These are phyloP conservation scores for Pituophis catenifer DNA, from an alignment of 2,113 vertebrate genomes.

Conservation along the genomic window DNA sequence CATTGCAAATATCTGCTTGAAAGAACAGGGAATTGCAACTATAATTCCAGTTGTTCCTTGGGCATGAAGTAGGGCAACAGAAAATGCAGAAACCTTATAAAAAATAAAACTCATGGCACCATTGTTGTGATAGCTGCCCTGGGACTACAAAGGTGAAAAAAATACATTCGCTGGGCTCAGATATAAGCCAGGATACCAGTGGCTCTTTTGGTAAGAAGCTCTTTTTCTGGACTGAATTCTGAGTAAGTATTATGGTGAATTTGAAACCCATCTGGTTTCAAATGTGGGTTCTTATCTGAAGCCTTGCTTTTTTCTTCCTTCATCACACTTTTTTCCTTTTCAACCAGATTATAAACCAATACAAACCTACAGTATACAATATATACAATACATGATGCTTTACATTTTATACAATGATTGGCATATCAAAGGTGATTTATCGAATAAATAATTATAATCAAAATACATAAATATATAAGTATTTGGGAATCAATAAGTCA, in stretches of 20 bases:
- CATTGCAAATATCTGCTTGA: conserved; percentile 10
- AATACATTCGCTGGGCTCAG: too few relatives aligned
- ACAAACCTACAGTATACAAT: not conserved
- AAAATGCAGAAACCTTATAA: not conserved
- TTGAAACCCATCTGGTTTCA: not conserved
- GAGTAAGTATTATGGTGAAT: not conserved
- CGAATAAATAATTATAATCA: not conserved
- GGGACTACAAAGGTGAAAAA: not conserved
- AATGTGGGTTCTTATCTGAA: not conserved
- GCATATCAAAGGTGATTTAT: not conserved
- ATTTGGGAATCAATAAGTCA: not conserved
- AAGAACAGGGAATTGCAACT: not conserved
- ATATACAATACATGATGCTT: not conserved
- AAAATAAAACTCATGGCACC: not conserved
- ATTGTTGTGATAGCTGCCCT: not conserved
- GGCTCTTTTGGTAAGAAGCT: not conserved
- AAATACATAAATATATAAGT: not conserved
- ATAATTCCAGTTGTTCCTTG: conserved; percentile 12
- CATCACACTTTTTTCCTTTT: not conserved
- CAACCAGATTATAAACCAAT: not conserved
- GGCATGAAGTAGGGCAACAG: not conserved
- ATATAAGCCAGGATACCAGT: not conserved
- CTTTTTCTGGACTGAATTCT: not conserved
- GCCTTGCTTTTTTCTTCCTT: not conserved
- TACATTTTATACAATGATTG: not conserved